Conservation (phyloP, 2,113 vertebrate species). For the Gavialis gangeticus region DNA sequence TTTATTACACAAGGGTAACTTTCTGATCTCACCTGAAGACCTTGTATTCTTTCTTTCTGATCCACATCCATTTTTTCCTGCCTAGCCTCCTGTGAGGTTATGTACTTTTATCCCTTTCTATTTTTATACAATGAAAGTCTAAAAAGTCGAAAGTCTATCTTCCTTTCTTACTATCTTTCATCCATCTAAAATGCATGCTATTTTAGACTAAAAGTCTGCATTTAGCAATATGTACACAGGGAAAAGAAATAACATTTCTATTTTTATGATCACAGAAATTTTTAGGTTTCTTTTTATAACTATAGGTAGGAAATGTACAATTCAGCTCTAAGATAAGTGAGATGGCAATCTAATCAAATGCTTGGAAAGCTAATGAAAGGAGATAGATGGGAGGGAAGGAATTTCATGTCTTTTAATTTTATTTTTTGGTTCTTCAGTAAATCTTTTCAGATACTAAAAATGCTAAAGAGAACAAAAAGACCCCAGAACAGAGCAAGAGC, state of each 20-base stretch:
- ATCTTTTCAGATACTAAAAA: background rate
- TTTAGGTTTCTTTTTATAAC: background rate
- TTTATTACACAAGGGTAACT: background rate
- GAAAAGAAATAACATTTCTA: background rate
- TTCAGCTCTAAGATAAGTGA: rapidly evolving
- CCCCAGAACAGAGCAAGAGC: background rate
- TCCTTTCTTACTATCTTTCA: no score
- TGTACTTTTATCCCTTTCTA: no score
- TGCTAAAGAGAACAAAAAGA: background rate
- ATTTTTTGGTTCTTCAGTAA: background rate
- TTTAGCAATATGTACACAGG: background rate
- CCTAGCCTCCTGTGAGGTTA: no score
- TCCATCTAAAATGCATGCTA: background rate
- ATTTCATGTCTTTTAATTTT: background rate
- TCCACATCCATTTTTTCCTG: background rate
- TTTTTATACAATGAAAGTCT: background rate
- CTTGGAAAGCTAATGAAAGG: background rate
- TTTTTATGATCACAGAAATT: background rate
- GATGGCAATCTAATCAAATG: background rate
- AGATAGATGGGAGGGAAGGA: background rate
- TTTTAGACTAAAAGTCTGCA: background rate
- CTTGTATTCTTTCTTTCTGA: background rate
- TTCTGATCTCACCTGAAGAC: background rate
- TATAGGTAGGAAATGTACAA: background rate
- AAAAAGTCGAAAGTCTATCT: background rate